Conservation (phyloP, 1,140 invertebrate genomes). For the Aplysia californica region DNA sequence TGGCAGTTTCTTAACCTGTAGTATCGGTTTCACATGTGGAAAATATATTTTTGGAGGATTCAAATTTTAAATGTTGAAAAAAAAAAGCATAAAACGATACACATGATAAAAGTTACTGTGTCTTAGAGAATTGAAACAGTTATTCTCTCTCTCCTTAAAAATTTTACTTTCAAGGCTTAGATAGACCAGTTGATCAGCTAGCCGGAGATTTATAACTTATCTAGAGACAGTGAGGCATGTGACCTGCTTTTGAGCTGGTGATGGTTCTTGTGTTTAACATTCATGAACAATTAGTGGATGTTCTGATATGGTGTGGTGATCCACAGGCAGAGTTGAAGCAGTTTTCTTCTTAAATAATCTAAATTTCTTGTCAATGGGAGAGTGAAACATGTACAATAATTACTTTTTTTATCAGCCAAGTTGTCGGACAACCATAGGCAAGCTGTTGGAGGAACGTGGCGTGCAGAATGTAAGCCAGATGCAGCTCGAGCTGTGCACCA, state of each 20-base stretch:
- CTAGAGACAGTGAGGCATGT: not conserved
- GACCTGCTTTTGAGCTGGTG: not conserved
- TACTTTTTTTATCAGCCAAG: conserved; percentile 33
- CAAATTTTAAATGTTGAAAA: no score
- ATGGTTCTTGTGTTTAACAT: not conserved
- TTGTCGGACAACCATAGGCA: conserved; percentile 31
- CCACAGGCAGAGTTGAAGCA: no score
- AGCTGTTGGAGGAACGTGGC: conserved; percentile 22
- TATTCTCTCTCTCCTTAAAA: no score
- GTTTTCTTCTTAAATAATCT: not conserved
- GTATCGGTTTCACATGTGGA: no score
- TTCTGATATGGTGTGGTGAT: not conserved
- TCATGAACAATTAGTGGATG: not conserved
- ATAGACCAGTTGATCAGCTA: no score
- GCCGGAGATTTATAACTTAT: no score
- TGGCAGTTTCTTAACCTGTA: no score
- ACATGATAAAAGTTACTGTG: no score
- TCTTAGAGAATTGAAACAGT: no score
- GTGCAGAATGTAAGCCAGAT: conserved; percentile 34
- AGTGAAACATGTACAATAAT: not conserved
- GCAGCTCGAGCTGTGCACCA: conserved; percentile 57
- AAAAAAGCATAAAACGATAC: no score
- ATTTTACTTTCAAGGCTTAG: no score
- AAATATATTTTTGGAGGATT: no score
- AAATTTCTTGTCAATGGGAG: not conserved